Conservation (phyloP, 2,888 invertebrate species). For the Catocala nupta region DNA sequence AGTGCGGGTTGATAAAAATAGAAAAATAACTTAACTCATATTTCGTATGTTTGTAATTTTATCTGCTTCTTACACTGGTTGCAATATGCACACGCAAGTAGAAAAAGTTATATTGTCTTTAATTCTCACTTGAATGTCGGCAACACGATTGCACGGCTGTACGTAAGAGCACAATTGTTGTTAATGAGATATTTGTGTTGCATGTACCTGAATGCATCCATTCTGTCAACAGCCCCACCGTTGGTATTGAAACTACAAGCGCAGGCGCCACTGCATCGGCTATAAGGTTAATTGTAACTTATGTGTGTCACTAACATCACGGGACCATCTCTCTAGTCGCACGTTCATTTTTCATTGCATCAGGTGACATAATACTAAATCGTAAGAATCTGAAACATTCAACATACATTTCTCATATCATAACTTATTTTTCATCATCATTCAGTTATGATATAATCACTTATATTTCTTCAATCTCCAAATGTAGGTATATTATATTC, state of each 20-base stretch:
- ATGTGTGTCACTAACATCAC: conserved; percentile 43
- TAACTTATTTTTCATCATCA: background rate
- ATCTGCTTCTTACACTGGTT: background rate
- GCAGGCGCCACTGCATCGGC: conserved; percentile 35
- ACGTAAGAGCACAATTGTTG: conserved; percentile 29
- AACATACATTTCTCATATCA: background rate
- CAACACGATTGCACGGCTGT: conserved; percentile 7
- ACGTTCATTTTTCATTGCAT: background rate
- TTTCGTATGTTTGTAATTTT: background rate
- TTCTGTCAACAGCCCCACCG: conserved; percentile 67
- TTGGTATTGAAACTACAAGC: conserved; percentile 19
- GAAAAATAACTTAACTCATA: background rate
- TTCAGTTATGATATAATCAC: too few relatives aligned
- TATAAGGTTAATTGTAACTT: conserved; percentile 60
- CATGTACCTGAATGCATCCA: conserved; percentile 66
- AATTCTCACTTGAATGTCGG: conserved; percentile 13
- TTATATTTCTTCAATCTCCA: too few relatives aligned
- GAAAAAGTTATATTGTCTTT: conserved; percentile 12
- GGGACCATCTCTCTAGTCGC: background rate
- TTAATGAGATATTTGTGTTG: conserved; percentile 50
- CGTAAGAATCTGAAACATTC: background rate
- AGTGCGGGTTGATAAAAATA: too few relatives aligned
- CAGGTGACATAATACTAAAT: background rate
- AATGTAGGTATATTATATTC: too few relatives aligned
- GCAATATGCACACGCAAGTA: background rate